A percentile compares a stretch with the other conserved stretches of the same genome.
Evolutionary conservation across 2,888 invertebrate species (phyloP).

Genomic region (Cosmia trapezina): DNA sequence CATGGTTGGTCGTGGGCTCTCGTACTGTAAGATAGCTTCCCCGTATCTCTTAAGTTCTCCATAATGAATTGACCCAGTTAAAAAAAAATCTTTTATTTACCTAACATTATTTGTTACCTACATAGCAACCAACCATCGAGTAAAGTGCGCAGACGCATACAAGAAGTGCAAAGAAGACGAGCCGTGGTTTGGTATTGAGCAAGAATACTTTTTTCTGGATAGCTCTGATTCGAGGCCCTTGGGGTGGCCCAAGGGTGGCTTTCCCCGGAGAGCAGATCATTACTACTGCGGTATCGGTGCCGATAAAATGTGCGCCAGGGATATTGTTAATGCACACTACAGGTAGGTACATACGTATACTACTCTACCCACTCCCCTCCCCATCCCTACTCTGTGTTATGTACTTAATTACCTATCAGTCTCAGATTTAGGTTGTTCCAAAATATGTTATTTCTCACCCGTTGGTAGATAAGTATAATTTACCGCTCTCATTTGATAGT

Average conservation of each 20-base stretch:
- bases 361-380: too few relatives aligned
- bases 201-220: slow-evolving; percentile 96
- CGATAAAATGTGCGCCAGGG: slow-evolving; percentile 97
- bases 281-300: slow-evolving; percentile 99
- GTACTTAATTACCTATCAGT: neutral
- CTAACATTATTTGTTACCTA: slow-evolving; percentile 45
- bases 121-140: slow-evolving; percentile 93
- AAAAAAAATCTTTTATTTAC: neutral
- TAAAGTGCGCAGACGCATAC: slow-evolving; percentile 93
- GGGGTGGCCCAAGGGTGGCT: slow-evolving; percentile 98
- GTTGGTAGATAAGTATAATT: neutral
- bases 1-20: too few relatives aligned
- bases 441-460: neutral
- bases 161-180: slow-evolving; percentile 92
- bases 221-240: slow-evolving; percentile 94
- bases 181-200: slow-evolving; percentile 98
- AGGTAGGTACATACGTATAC: slow-evolving; percentile 77
- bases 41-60: neutral
- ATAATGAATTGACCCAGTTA: neutral
- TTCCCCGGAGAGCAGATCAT: slow-evolving; percentile 97
- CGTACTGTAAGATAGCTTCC: neutral
- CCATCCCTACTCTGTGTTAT: neutral
- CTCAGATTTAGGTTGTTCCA: neutral
- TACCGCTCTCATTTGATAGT: neutral
- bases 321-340: slow-evolving; percentile 99